Base-by-base conservation (phyloP, 2,888 invertebrate genomes). In the Cheilosia variabilis region DNA sequence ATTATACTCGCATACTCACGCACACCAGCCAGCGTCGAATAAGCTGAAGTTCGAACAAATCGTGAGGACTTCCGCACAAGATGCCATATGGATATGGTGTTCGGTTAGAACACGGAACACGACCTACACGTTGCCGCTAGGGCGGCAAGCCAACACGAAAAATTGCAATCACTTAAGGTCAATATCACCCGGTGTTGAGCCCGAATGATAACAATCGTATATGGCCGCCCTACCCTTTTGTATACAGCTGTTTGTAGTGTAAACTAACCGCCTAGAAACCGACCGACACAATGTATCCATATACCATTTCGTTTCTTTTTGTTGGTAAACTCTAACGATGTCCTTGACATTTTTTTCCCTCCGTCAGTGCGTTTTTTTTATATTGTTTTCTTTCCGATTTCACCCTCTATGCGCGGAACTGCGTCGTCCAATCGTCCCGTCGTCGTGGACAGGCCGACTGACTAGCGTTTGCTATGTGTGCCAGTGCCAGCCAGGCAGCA, bases 101-200 rank as follows among this genome's bases (percentile, higher is more conserved):
- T 22, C 13, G 27, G 27, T 47, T 47, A 17, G 13, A 1, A 17
- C 17, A 47, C 17, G 68, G 31, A 57, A 7, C 13, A 27, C 43
- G 27, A 27, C 41, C 27, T 37, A 34, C 34, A 7, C 15, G 19
- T 27, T 6, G 15, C 3, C 17, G 10, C 43, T 15, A 19, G 27
- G 43, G 13, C 34, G 19, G 17, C 47, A 17, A 9, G 43, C 31
- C 43, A 60, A 43, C 65, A 79, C 65, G 65, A 72, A 63, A 72
- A 79, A 72, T 72, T 72, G 72, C 65, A 71, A 65, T 72, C 78
- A 72, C 71, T 72, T 79, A 65, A 71, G 72, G 58, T 65, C 71
- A 71, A 71, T 79, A 79, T 71, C 37, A 22, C 43, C 41, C 31
- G 63, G 63, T 57, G 62, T 41, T 71, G 55, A 71, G 47, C 71